phyloP scores from a whole-genome alignment of 2,888 invertebrate species.

The Folsomia manolachei region DNA sequence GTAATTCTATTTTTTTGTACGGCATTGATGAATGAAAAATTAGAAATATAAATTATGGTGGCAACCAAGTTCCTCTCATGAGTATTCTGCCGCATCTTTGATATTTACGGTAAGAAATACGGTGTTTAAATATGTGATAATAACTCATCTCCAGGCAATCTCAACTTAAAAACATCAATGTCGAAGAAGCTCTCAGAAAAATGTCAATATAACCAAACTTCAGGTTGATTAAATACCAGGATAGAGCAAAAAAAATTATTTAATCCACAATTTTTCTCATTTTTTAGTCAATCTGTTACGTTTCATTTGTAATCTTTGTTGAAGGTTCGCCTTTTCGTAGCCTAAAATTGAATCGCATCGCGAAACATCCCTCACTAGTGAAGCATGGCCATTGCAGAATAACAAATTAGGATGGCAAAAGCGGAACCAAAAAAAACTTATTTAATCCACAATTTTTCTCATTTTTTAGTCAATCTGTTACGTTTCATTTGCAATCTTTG shows the following conservation, averaged over 20 bases:
- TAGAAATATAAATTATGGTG: too few relatives aligned
- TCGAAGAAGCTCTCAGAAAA: too few relatives aligned
- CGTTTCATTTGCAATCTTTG: too few relatives aligned
- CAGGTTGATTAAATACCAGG: not conserved
- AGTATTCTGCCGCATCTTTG: too few relatives aligned
- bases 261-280: not conserved
- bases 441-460: not conserved
- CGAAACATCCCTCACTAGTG: not conserved
- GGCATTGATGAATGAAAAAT: not conserved
- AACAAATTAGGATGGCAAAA: constrained; percentile 2
- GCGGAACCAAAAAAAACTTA: not conserved
- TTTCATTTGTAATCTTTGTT: not conserved
- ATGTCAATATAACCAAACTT: too few relatives aligned
- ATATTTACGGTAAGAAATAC: too few relatives aligned
- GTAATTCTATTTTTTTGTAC: not conserved
- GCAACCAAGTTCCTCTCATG: too few relatives aligned
- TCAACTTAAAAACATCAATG: too few relatives aligned
- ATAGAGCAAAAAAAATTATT: not conserved
- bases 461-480: too few relatives aligned
- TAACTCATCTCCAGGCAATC: too few relatives aligned
- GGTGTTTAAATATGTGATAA: too few relatives aligned
- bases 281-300: not conserved
- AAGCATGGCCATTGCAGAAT: not conserved
- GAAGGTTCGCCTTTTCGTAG: not conserved
- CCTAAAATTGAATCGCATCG: too few relatives aligned